These are phyloP conservation scores for Thamnophis elegans DNA, from an alignment of 2,797 vertebrate species.

Conservation along the genomic window DNA sequence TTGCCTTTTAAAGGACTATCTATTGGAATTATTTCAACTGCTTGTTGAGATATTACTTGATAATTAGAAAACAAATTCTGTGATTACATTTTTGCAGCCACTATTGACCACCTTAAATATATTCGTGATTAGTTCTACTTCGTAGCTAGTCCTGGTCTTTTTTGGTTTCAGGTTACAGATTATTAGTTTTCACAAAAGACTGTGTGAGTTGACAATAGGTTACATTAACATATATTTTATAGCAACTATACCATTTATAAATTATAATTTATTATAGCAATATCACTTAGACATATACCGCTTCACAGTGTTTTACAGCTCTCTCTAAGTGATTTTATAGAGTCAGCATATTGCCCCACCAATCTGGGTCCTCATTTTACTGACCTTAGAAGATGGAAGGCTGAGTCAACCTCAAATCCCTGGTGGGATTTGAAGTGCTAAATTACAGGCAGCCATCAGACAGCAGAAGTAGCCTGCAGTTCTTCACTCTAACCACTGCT, in stretches of 20 bases:
- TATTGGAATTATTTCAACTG: slow-evolving; percentile 11
- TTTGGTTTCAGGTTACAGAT: neutral
- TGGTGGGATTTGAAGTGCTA: no score
- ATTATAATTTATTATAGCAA: neutral
- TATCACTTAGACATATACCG: no score
- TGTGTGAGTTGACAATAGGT: neutral
- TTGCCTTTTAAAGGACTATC: slow-evolving; percentile 5
- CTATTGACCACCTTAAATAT: slow-evolving; percentile 15
- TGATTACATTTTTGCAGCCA: slow-evolving; percentile 6
- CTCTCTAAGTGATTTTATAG: no score
- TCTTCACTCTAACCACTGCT: no score
- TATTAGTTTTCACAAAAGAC: slow-evolving; percentile 1
- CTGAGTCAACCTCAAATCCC: no score
- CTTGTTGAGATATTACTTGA: slow-evolving; percentile 15
- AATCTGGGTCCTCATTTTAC: no score
- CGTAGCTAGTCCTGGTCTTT: neutral
- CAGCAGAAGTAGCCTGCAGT: no score
- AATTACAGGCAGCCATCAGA: no score
- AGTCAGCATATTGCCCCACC: no score
- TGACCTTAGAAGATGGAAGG: no score
- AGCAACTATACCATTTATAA: neutral
- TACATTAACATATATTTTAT: neutral
- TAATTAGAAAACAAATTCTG: slow-evolving; percentile 28
- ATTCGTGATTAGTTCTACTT: slow-evolving; percentile 4
- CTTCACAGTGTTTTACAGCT: no score